Evolutionary conservation across 1,140 invertebrate species (phyloP), one percentile per base, ranked within the genome.

Genomic region (Bombus balteatus): DNA sequence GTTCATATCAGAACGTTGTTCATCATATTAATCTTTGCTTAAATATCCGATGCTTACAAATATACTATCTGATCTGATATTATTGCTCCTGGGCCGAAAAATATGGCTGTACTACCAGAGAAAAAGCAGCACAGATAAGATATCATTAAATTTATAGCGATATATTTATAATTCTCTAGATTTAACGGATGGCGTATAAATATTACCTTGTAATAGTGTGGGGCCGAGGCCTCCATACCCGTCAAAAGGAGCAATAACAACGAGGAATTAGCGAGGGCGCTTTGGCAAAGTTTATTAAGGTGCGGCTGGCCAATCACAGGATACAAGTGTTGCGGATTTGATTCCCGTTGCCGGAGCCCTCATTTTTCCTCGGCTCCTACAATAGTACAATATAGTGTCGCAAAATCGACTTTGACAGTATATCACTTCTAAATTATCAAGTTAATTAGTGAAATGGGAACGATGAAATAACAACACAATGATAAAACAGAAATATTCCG

Each of bases 331-430:
- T 62, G 59, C 12, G 28, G 59, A 62, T 62, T 62, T 62, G 28
- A 62, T 62, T 62, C 59, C 59, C 59, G 59, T 62, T 62, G 59
- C 59, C 59, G 59, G 59, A 62, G 59, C 59, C 59, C 59, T 62
- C 59, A 62, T 62, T 62, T 62, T 62, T 62, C 59, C 59, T 62
- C 59, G 59, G 59, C 59, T 62, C 59, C 59, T 62, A 62, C 59
- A 62, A 62, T 62, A 62, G 59, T n/a, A 62, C 59, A 62, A 62
- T 62, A 62, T 62, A 62, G 59, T 62, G 59, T 62, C 59, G 59
- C 59, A 62, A n/a, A n/a, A 62, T 62, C 59, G 59, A n/a, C 59
- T n/a, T 62, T n/a, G 28, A 62, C 59, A 62, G 28, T 62, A 13
- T 62, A n/a, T 62, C 28, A 22, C 18, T 62, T 62, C 59, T 62